Base-by-base conservation (phyloP, 2,113 vertebrate genomes). In the Donacobius atricapilla region DNA sequence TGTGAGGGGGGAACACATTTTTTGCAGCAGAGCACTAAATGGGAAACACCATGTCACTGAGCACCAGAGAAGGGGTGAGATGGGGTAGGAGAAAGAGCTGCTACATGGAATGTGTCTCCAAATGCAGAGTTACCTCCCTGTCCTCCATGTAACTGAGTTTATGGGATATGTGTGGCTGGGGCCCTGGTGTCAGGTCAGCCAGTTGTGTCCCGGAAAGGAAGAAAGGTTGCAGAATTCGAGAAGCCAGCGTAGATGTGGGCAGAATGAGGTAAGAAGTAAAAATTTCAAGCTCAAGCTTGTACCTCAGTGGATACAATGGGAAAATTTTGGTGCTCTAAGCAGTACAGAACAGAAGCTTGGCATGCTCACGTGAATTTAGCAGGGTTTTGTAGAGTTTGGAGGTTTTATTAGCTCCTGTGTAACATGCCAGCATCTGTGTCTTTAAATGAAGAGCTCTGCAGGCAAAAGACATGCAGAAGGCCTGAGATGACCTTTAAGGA, bases 51-150 rank as follows among this genome's bases (percentile, higher is more conserved):
- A 0, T 47, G n/a, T 19, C 66, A 42, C 23, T 1, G 5, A 90
- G 45, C 64, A 65, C n/a, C 39, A 7, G 11, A 51, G 40, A 27
- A 23, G 35, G 33, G 60, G 15, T 44, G 45, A 48, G 51, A 23
- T 50, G 19, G 21, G 10, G 6, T 63, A 21, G 39, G 33, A 75
- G 63, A 80, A 83, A 31, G 35, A 68, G 28, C n/a, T 80, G 40
- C 54, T 42, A 6, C 0, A 1, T 57, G 31, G 20, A 64, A 57
- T 2, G 0, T 48, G 10, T 16, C 25, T 65, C 24, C 22, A 60
- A 23, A 69, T 2, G 0, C 24, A 42, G 21, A 8, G 27, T 61
- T 76, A 40, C n/a, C 40, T 87, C 39, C 3, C 19, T 42, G 27
- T 57, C 33, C 47, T 71, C 9, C 1, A 0, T 8, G 30, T 79